These are phyloP conservation scores for Silurus aristotelis DNA, from an alignment of 2,797 vertebrate species.

Conservation along the genomic window DNA sequence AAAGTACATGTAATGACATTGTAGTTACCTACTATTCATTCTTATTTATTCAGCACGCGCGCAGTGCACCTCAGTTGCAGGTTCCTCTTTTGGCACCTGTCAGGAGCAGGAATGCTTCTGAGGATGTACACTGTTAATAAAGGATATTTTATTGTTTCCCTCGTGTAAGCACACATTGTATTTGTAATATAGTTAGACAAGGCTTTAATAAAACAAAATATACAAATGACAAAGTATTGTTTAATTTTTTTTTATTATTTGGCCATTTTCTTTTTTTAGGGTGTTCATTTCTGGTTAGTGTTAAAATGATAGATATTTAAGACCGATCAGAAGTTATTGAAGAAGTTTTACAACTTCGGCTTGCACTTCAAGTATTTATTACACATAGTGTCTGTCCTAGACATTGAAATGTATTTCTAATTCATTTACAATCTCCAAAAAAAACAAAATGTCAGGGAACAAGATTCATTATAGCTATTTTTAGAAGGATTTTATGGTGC, in stretches of 20 bases:
- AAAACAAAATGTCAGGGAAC: neutral
- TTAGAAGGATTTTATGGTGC: neutral
- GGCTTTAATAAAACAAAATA: neutral
- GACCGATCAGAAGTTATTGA: neutral
- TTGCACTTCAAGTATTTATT: neutral
- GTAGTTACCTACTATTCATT: neutral
- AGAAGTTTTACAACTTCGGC: neutral
- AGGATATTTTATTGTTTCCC: neutral
- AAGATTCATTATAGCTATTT: neutral
- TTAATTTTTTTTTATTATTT: neutral
- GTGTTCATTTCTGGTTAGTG: neutral
- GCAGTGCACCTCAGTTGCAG: neutral
- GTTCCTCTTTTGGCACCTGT: neutral
- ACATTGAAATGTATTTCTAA: neutral
- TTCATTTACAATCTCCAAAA: neutral
- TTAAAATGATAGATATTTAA: neutral
- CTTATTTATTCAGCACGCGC: neutral
- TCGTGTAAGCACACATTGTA: neutral
- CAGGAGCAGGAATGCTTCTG: neutral
- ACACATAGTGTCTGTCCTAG: neutral
- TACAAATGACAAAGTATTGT: neutral
- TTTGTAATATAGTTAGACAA: neutral
- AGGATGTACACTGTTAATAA: neutral
- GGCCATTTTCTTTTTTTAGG: no score
- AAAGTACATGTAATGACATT: slow-evolving; percentile 5